Percentiles rank a stretch among this genome's conserved stretches.
Conservation (phyloP, 2,797 vertebrate genomes). For the Spea hammondii region DNA sequence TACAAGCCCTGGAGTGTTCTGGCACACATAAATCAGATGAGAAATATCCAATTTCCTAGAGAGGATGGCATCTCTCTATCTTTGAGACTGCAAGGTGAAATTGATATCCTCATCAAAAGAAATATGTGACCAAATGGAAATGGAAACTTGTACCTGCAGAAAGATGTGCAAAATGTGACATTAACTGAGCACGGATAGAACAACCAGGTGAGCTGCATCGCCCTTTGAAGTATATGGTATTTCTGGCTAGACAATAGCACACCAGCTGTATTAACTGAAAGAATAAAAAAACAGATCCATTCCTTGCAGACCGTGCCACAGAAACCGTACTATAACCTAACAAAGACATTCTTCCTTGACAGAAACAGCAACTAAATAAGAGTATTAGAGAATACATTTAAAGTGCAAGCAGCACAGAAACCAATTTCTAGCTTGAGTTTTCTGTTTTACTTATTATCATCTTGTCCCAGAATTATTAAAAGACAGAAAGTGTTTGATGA, state of each 20-base stretch:
- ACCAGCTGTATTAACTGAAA: neutral
- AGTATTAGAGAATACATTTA: neutral
- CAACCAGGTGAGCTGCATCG: slow-evolving; percentile 36
- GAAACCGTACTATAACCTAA: neutral
- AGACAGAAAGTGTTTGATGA: neutral
- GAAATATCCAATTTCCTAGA: slow-evolving; percentile 49
- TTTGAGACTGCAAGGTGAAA: slow-evolving; percentile 48
- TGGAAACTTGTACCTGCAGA: slow-evolving; percentile 43
- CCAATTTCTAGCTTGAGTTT: neutral
- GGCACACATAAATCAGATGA: slow-evolving; percentile 31
- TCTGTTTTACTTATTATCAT: neutral
- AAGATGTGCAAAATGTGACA: slow-evolving; percentile 38
- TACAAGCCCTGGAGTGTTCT: slow-evolving; percentile 49
- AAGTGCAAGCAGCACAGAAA: neutral
- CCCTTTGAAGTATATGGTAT: slow-evolving; percentile 39
- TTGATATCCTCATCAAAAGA: slow-evolving; percentile 51
- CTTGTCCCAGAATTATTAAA: neutral
- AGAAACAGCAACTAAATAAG: neutral
- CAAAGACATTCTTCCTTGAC: slow-evolving; percentile 14
- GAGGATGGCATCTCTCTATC: slow-evolving; percentile 49
- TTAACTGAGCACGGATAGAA: slow-evolving; percentile 35
- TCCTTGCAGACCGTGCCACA: neutral
- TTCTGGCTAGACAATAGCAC: slow-evolving; percentile 5
- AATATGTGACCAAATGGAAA: slow-evolving; percentile 44
- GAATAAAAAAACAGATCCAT: neutral